Percentiles rank a stretch among this genome's conserved stretches.
Conservation (phyloP, 2,797 vertebrate genomes). For the Squalus acanthias region DNA sequence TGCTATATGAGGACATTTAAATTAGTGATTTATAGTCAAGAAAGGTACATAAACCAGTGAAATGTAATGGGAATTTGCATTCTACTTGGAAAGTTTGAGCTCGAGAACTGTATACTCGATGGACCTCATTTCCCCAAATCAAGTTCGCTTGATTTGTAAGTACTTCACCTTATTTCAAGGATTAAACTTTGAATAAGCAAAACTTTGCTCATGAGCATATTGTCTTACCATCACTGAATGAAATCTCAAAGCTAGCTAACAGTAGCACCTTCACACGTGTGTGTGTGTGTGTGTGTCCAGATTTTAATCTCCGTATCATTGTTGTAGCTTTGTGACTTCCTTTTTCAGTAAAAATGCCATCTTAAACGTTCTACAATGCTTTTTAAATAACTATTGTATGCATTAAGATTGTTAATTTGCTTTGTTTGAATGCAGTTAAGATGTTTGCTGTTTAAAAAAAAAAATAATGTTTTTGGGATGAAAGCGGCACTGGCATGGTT, state of each 20-base stretch:
- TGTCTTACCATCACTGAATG: neutral
- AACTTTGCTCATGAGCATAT: neutral
- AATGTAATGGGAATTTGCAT: too few relatives aligned
- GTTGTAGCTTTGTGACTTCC: slow-evolving; percentile 50
- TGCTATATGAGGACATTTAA: neutral
- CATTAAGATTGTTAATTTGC: too few relatives aligned
- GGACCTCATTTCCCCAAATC: neutral
- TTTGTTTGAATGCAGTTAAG: too few relatives aligned
- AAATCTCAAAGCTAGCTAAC: neutral
- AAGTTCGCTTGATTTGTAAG: neutral
- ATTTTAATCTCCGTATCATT: too few relatives aligned
- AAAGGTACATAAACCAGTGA: neutral
- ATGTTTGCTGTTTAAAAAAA: neutral
- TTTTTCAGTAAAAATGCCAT: too few relatives aligned
- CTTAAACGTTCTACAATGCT: too few relatives aligned
- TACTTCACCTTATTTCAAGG: neutral
- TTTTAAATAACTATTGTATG: too few relatives aligned
- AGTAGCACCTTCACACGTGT: slow-evolving; percentile 78
- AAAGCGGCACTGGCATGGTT: neutral
- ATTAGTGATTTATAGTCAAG: neutral
- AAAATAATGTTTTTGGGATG: neutral
- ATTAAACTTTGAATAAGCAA: neutral
- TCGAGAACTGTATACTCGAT: neutral
- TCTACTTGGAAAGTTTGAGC: neutral
- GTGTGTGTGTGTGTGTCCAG: too few relatives aligned